A percentile compares a stretch with the other conserved stretches of the same genome.
These are phyloP conservation scores for Neopipo cinnamomea DNA, from an alignment of 2,113 vertebrate species.

Conservation along the genomic window DNA sequence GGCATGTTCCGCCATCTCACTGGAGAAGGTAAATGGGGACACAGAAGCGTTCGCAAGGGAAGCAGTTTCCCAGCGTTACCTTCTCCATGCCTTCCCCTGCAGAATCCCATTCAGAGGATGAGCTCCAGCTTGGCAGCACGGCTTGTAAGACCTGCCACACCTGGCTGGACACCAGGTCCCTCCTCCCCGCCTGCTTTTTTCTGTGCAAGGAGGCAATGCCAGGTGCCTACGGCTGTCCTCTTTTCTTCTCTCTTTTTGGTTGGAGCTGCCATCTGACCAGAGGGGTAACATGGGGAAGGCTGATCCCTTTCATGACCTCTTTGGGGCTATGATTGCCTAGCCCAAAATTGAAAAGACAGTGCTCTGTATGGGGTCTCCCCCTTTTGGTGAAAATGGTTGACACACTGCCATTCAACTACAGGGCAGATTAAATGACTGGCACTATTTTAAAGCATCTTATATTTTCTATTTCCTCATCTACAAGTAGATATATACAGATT, in stretches of 20 bases:
- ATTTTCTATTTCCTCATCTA: neutral
- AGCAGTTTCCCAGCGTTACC: neutral
- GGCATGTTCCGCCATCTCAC: neutral
- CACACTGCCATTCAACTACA: neutral
- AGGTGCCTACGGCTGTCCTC: neutral
- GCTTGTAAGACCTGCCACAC: neutral
- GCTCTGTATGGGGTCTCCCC: neutral
- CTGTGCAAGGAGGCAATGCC: neutral
- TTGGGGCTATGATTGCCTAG: neutral
- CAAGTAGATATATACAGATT: neutral
- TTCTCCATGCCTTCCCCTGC: neutral
- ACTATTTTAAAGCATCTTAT: neutral
- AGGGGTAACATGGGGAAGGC: neutral
- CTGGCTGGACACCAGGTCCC: slow-evolving; percentile 1
- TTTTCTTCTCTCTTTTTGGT: neutral
- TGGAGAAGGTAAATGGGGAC: neutral
- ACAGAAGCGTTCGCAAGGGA: neutral
- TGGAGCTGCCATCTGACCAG: neutral
- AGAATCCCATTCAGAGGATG: neutral
- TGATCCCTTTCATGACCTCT: neutral
- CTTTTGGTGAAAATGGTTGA: neutral
- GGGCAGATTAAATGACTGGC: neutral
- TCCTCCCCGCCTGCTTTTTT: neutral
- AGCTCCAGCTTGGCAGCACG: neutral
- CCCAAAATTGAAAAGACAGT: neutral